Conservation (phyloP, 2,888 invertebrate species). For the Autographa pulchrina region DNA sequence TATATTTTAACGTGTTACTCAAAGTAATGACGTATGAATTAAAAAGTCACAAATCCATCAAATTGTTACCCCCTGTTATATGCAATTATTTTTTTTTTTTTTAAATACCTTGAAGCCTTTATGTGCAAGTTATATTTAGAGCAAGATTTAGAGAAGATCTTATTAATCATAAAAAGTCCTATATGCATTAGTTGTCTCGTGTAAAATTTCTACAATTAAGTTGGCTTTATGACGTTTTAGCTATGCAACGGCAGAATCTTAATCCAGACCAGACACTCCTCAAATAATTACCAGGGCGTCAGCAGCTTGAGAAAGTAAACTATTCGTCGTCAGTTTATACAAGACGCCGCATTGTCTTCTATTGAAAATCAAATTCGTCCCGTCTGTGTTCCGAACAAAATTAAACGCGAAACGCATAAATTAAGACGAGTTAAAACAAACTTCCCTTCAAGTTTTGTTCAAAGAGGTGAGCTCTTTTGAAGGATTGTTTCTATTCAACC, state of each 20-base stretch:
- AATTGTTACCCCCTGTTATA: too few relatives aligned
- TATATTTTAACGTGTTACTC: too few relatives aligned
- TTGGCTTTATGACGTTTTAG: too few relatives aligned
- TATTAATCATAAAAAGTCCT: too few relatives aligned
- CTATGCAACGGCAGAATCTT: slow-evolving; percentile 23
- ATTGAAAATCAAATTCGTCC: slow-evolving; percentile 82
- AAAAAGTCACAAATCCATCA: too few relatives aligned
- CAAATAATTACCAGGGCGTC: slow-evolving; percentile 56
- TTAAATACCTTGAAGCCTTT: too few relatives aligned
- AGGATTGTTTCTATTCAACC: slow-evolving; percentile 76
- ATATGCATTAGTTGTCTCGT: too few relatives aligned
- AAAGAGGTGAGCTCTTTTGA: slow-evolving; percentile 80
- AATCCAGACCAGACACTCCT: slow-evolving; percentile 29
- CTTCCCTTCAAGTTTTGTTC: slow-evolving; percentile 78
- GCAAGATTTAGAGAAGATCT: too few relatives aligned
- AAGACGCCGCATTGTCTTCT: slow-evolving; percentile 76
- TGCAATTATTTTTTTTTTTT: too few relatives aligned
- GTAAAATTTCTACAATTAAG: too few relatives aligned
- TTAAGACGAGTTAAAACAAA: slow-evolving; percentile 80
- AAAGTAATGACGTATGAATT: too few relatives aligned
- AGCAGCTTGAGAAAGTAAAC: slow-evolving; percentile 62
- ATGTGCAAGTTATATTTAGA: too few relatives aligned
- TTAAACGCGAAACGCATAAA: slow-evolving; percentile 85
- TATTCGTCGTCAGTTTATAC: slow-evolving; percentile 67
- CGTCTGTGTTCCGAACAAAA: slow-evolving; percentile 72